A percentile compares a stretch with the other conserved stretches of the same genome.
Evolutionary conservation across 2,113 vertebrate genomes (phyloP).

Genomic region (Scopus umbretta): DNA sequence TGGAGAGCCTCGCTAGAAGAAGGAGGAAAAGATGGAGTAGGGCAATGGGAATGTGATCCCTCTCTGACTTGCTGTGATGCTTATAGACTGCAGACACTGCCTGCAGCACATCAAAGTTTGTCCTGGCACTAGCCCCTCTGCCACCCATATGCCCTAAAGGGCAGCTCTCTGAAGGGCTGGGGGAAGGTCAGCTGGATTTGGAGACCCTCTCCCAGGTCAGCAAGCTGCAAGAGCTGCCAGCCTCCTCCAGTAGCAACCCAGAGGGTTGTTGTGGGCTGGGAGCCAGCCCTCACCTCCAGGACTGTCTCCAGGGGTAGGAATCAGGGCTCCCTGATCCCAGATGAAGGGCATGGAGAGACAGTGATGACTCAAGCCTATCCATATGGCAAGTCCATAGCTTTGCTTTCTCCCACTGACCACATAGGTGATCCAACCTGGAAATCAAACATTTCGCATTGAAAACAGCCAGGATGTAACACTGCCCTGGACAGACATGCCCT

Average conservation of each 20-base stretch:
- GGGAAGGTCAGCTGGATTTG: not conserved
- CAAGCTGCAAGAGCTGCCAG: not conserved
- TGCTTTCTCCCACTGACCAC: not conserved
- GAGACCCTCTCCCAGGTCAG: not conserved
- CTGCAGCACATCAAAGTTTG: not conserved
- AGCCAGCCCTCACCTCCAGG: not conserved
- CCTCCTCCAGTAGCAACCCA: not conserved
- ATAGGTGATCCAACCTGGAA: not conserved
- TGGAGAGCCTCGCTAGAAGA: not conserved
- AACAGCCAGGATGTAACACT: not conserved
- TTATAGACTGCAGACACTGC: not conserved
- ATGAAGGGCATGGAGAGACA: not conserved
- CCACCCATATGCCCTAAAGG: not conserved
- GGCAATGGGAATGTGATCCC: not conserved
- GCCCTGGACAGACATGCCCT: not conserved
- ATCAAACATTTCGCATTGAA: not conserved
- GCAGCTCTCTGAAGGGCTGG: not conserved
- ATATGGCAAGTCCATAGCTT: not conserved
- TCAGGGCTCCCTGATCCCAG: not conserved
- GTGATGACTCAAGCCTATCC: rapidly evolving
- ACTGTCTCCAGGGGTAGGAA: not conserved
- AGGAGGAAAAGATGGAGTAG: constrained; percentile 25
- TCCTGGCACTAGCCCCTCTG: not conserved
- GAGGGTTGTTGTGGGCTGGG: not conserved
- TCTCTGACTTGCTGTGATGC: not conserved